phyloP scores from a whole-genome alignment of 2,113 vertebrate species.

The Hiodon tergisus region DNA sequence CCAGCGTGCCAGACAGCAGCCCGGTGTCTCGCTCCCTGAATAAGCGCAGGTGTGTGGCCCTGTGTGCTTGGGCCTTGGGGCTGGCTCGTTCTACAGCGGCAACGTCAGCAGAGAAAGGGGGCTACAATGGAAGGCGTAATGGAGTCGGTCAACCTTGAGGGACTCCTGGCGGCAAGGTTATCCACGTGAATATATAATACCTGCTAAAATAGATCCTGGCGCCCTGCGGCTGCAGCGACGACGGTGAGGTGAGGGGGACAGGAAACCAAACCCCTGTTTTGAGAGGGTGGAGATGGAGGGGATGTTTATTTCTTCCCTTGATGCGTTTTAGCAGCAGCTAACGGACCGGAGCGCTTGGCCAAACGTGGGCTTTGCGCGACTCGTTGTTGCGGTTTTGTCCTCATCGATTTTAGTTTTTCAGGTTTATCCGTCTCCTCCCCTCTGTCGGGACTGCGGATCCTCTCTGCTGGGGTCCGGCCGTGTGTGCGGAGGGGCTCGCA shows the following conservation, averaged over 20 bases:
- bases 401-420: no score
- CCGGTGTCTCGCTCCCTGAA: neutral
- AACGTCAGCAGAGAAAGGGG: neutral
- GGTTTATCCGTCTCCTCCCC: no score
- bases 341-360: no score
- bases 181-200: conserved; percentile 10
- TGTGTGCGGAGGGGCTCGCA: neutral
- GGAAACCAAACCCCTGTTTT: neutral
- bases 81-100: neutral
- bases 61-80: neutral
- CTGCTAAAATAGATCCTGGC: neutral
- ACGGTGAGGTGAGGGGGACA: neutral
- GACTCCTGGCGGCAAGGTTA: conserved; percentile 17
- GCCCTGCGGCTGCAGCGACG: conserved; percentile 4
- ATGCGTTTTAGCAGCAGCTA: no score
- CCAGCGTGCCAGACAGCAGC: neutral
- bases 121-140: neutral
- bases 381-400: no score
- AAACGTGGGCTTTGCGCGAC: no score
- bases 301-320: no score
- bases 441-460: neutral
- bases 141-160: conserved; percentile 27
- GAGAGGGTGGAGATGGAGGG: neutral
- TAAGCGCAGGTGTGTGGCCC: neutral
- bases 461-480: neutral